Percentiles rank a stretch among this genome's conserved stretches.
phyloP scores from a whole-genome alignment of 2,797 vertebrate genomes.

The Halcyon badia region DNA sequence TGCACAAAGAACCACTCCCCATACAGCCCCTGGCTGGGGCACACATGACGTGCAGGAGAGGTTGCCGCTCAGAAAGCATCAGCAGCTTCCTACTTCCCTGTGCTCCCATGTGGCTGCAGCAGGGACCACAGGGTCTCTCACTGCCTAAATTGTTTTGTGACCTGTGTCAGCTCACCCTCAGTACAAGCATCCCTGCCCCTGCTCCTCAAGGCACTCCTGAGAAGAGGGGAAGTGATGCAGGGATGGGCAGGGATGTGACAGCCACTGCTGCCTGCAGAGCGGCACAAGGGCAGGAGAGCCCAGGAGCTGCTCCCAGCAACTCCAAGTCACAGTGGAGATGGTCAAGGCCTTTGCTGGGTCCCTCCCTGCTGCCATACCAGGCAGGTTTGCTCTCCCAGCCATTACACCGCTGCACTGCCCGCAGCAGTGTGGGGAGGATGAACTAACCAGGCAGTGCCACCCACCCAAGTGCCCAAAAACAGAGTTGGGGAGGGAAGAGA shows the following conservation, averaged over 20 bases:
- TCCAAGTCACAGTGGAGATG: rapidly evolving
- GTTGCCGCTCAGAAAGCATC: background rate
- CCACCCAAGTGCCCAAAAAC: background rate
- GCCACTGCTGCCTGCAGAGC: background rate
- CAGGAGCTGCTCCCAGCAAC: background rate
- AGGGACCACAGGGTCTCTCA: background rate
- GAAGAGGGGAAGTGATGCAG: background rate
- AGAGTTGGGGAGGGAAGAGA: background rate
- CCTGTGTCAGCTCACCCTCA: background rate
- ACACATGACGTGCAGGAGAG: rapidly evolving
- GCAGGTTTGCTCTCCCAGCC: background rate
- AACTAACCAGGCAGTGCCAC: background rate
- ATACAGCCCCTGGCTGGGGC: background rate
- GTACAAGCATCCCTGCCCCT: background rate
- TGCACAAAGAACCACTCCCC: background rate
- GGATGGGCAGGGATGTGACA: background rate
- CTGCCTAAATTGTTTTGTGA: background rate
- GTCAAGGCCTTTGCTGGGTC: background rate
- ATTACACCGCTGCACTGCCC: background rate
- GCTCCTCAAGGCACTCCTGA: rapidly evolving
- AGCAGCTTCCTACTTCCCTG: background rate
- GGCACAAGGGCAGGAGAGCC: background rate
- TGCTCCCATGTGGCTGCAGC: background rate
- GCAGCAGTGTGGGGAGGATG: rapidly evolving
- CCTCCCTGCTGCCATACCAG: rapidly evolving